phyloP scores from a whole-genome alignment of 2,113 vertebrate species.

The Passer domesticus region DNA sequence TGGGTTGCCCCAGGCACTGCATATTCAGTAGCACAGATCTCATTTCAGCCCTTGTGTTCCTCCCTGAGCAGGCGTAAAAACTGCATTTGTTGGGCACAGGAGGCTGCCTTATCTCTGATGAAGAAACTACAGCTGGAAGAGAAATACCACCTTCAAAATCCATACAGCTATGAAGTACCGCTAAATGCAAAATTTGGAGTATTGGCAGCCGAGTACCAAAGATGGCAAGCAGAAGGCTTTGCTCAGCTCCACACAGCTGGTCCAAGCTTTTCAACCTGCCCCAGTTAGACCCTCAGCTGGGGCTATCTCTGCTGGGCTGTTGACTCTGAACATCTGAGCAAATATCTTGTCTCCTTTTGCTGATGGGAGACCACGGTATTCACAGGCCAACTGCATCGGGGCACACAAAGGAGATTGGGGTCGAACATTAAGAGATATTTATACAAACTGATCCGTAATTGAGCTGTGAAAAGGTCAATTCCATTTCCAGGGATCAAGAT shows the following conservation, averaged over 20 bases:
- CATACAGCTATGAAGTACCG: not conserved
- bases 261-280: not conserved
- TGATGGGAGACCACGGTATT: not conserved
- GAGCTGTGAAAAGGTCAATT: conserved; percentile 24
- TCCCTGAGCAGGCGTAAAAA: not conserved
- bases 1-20: not conserved
- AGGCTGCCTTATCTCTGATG: not conserved
- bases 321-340: not conserved
- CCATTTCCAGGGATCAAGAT: conserved; percentile 29
- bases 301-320: not conserved
- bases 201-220: not conserved
- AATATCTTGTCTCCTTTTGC: not conserved
- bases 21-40: not conserved
- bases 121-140: not conserved
- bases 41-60: not conserved
- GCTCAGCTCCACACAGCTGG: not conserved
- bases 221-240: not conserved
- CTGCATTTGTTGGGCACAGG: not conserved
- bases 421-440: not conserved
- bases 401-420: not conserved
- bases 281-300: not conserved
- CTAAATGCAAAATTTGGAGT: not conserved
- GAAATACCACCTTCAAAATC: not conserved
- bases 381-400: not conserved
- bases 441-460: not conserved